Evolutionary conservation across 2,113 vertebrate species (phyloP).

Genomic region (Eolophus roseicapilla): DNA sequence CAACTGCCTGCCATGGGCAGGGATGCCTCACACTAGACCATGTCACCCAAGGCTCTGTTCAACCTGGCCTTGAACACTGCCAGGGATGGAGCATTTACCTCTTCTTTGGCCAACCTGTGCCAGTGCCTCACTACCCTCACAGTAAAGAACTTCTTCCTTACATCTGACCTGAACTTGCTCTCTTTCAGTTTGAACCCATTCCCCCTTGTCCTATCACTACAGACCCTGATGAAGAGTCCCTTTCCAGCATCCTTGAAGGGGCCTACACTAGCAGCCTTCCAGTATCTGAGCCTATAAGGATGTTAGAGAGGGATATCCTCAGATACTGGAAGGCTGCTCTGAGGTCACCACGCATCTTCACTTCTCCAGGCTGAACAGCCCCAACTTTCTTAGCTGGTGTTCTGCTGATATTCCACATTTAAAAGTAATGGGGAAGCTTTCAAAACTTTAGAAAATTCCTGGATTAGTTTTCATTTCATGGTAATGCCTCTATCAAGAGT

Average conservation of each 20-base stretch:
- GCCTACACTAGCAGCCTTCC: too few relatives aligned
- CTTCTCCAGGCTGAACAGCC: not conserved
- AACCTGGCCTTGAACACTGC: not conserved
- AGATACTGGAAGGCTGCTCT: not conserved
- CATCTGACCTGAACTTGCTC: not conserved
- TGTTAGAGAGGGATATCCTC: too few relatives aligned
- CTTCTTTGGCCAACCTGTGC: not conserved
- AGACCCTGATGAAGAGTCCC: not conserved
- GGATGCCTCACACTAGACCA: not conserved
- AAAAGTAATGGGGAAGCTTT: not conserved
- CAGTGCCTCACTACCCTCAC: not conserved
- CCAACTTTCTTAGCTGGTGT: not conserved
- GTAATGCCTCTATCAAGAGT: not conserved
- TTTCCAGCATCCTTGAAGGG: not conserved
- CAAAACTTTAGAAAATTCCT: not conserved
- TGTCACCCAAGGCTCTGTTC: not conserved
- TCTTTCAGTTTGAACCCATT: not conserved
- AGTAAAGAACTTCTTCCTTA: not conserved
- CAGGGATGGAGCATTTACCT: not conserved
- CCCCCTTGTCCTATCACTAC: not conserved
- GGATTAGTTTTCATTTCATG: not conserved
- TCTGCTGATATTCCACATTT: not conserved
- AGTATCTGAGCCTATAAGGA: too few relatives aligned
- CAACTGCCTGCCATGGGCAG: not conserved
- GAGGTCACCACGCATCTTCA: not conserved